phyloP scores from a whole-genome alignment of 1,140 invertebrate species.

The Zaprionus tsacasi region DNA sequence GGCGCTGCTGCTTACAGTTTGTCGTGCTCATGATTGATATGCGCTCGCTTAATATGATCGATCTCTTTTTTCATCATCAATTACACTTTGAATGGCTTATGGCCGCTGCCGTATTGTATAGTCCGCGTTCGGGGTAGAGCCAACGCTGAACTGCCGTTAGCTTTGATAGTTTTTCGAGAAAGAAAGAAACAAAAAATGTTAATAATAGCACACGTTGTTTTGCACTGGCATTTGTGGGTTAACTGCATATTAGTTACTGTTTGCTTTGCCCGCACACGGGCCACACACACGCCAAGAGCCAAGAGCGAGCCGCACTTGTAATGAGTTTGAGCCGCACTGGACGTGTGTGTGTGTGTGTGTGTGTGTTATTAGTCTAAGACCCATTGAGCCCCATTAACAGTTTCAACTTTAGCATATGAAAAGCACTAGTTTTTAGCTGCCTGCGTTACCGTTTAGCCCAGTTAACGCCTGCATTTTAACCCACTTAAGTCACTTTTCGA shows the following conservation, averaged over 20 bases:
- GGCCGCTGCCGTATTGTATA: conserved; percentile 57
- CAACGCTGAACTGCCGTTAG: conserved; percentile 55
- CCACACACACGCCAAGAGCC: conserved; percentile 44
- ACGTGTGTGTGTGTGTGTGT: conserved; percentile 18
- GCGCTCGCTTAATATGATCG: conserved; percentile 78
- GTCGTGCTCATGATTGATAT: conserved; percentile 80
- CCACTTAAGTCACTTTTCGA: conserved; percentile 29
- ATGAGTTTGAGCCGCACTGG: conserved; percentile 26
- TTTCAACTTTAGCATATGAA: conserved; percentile 47
- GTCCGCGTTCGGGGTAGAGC: conserved; percentile 5
- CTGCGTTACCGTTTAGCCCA: conserved; percentile 30
- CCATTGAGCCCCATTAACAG: conserved; percentile 55
- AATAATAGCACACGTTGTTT: conserved; percentile 75
- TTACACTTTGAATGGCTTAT: conserved; percentile 75
- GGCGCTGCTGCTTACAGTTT: conserved; percentile 61
- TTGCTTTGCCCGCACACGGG: conserved; percentile 45
- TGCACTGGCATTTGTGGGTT: conserved; percentile 74
- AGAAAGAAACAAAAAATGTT: conserved; percentile 42
- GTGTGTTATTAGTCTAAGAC: conserved; percentile 62
- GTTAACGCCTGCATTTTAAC: conserved; percentile 52
- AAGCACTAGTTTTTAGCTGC: conserved; percentile 15
- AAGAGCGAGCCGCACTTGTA: conserved; percentile 15
- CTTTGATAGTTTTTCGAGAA: conserved; percentile 57
- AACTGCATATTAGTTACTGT: conserved; percentile 79
- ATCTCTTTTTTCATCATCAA: conserved; percentile 82